Evolutionary conservation across 2,797 vertebrate species (phyloP).

Genomic region (Takifugu ocellatus): DNA sequence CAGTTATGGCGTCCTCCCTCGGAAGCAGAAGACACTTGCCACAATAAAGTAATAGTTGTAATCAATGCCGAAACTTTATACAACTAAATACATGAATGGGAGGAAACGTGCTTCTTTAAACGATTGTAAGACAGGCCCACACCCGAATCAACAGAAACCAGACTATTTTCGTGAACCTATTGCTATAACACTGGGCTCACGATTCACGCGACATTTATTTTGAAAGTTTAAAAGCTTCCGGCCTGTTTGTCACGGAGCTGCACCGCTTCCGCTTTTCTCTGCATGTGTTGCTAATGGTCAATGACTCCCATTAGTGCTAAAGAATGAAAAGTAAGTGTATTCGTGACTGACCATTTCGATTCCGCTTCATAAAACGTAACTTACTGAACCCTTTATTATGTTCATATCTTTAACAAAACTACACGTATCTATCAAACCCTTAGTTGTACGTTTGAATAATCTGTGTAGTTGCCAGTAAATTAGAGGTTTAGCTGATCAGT

Average conservation of each 20-base stretch:
- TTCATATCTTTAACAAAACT: too few relatives aligned
- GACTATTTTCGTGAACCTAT: rapidly evolving
- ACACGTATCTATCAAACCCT: background rate
- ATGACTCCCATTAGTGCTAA: rapidly evolving
- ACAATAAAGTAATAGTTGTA: slow-evolving; percentile 25
- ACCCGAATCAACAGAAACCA: too few relatives aligned
- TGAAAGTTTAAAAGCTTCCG: slow-evolving; percentile 26
- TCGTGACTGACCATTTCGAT: too few relatives aligned
- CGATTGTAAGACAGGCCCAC: rapidly evolving
- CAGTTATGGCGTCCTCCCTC: slow-evolving; percentile 6
- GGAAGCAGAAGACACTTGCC: slow-evolving; percentile 17
- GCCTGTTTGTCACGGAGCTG: rapidly evolving
- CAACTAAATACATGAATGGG: too few relatives aligned
- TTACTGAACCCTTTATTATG: too few relatives aligned
- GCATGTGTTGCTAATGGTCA: background rate
- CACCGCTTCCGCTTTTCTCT: background rate
- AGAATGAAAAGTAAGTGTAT: slow-evolving; percentile 21
- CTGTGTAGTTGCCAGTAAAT: too few relatives aligned
- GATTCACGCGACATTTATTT: slow-evolving; percentile 16
- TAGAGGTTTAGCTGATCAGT: too few relatives aligned
- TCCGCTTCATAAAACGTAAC: too few relatives aligned
- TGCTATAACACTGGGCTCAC: background rate
- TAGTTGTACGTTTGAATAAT: too few relatives aligned
- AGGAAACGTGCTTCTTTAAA: too few relatives aligned
- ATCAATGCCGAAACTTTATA: rapidly evolving